These are phyloP conservation scores for Halocaridina rubra DNA, from an alignment of 2,888 invertebrate species.

Conservation along the genomic window DNA sequence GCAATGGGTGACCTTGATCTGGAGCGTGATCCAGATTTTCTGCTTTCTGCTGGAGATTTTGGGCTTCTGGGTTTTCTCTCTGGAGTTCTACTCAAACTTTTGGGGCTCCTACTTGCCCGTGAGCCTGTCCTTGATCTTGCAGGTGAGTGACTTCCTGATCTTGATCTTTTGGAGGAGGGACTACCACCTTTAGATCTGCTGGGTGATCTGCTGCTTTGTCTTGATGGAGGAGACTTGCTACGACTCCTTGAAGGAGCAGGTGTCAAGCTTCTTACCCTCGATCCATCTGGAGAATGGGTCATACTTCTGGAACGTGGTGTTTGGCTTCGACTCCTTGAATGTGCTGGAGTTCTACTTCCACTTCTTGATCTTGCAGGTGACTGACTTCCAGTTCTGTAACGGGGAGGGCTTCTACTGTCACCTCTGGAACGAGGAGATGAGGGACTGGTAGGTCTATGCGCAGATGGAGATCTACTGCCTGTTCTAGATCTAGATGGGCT, in stretches of 20 bases:
- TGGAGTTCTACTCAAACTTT: slow-evolving; percentile 15
- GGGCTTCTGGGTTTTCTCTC: slow-evolving; percentile 12
- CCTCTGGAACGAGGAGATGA: slow-evolving; percentile 12
- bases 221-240: background rate
- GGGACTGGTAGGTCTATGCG: background rate
- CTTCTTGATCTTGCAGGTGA: background rate
- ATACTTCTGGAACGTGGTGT: background rate
- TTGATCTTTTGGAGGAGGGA: background rate
- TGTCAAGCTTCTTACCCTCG: slow-evolving; percentile 10
- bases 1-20: background rate
- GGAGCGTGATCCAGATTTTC: slow-evolving; percentile 19
- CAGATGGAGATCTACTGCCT: slow-evolving; percentile 31
- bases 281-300: too few relatives aligned
- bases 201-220: too few relatives aligned
- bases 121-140: background rate
- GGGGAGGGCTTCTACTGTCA: slow-evolving; percentile 29
- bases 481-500: background rate
- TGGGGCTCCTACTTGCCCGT: background rate
- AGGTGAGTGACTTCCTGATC: background rate
- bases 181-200: background rate
- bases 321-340: slow-evolving; percentile 4
- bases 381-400: slow-evolving; percentile 22
- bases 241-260: background rate
- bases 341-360: slow-evolving; percentile 11
- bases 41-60: slow-evolving; percentile 26